Conservation (phyloP, 2,113 vertebrate species). For the Cairina moschata region DNA sequence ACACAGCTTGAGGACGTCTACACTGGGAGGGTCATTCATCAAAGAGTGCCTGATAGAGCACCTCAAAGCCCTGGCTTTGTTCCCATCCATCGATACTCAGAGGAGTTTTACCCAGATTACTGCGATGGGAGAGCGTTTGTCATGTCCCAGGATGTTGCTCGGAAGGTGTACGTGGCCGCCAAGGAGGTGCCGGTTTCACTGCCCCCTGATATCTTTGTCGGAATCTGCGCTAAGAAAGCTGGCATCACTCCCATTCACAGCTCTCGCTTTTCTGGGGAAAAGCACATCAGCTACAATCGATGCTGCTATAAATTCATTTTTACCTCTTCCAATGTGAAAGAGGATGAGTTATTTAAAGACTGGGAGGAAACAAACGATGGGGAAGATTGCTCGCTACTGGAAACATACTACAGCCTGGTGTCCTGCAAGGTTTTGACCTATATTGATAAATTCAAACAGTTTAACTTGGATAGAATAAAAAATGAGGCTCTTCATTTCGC, state of each 20-base stretch:
- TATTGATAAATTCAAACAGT: conserved; percentile 81
- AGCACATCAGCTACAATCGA: conserved; percentile 86
- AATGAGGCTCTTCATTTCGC: conserved; percentile 41
- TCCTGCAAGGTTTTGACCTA: conserved; percentile 89
- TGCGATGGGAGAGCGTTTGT: conserved; percentile 83
- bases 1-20: conserved; percentile 86
- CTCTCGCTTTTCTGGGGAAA: conserved; percentile 86
- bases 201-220: conserved; percentile 83
- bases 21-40: conserved; percentile 84
- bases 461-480: conserved; percentile 58
- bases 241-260: conserved; percentile 87
- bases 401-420: conserved; percentile 89
- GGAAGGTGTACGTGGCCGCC: conserved; percentile 85
- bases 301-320: conserved; percentile 94
- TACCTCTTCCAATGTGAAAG: conserved; percentile 78
- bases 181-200: conserved; percentile 47
- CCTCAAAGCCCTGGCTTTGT: conserved; percentile 76
- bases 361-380: conserved; percentile 83
- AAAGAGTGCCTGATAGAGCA: conserved; percentile 78
- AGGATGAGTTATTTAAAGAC: conserved; percentile 72
- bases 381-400: conserved; percentile 79
- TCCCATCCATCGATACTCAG: conserved; percentile 74
- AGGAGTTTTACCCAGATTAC: conserved; percentile 86
- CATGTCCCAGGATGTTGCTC: conserved; percentile 87
- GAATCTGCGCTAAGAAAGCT: conserved; percentile 83